These are phyloP conservation scores for Mythimna albipuncta DNA, from an alignment of 2,888 invertebrate genomes.

Conservation along the genomic window DNA sequence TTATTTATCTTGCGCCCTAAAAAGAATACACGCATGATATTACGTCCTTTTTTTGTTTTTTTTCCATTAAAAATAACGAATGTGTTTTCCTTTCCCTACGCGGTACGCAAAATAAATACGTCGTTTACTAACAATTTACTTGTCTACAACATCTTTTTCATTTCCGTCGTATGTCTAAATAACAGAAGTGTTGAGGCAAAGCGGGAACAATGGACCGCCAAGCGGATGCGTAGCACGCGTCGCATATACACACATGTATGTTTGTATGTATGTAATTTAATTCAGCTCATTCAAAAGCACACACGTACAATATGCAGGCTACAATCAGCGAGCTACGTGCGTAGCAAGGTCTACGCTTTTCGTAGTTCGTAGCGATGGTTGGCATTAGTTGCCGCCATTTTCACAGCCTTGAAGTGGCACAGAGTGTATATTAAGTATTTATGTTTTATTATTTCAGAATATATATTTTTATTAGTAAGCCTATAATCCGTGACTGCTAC, in stretches of 20 bases:
- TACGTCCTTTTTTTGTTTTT: neutral
- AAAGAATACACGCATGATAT: neutral
- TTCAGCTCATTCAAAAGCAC: constrained; percentile 56
- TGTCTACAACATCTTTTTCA: constrained; percentile 43
- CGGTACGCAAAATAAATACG: constrained; percentile 26
- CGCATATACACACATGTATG: constrained; percentile 3
- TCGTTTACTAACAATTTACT: constrained; percentile 29
- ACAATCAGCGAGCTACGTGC: constrained; percentile 56
- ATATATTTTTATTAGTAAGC: neutral
- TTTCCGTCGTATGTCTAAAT: constrained; percentile 50
- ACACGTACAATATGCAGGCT: constrained; percentile 46
- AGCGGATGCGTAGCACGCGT: constrained; percentile 56
- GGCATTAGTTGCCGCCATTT: neutral
- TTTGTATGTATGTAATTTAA: constrained; percentile 52
- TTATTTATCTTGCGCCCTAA: neutral
- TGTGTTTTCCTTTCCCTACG: neutral
- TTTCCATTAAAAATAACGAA: constrained; percentile 11
- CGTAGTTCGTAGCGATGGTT: constrained; percentile 23
- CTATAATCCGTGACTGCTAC: neutral
- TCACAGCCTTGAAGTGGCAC: neutral
- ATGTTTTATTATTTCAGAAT: neutral
- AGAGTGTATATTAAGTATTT: neutral
- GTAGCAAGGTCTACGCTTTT: constrained; percentile 42
- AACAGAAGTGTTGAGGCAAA: constrained; percentile 49
- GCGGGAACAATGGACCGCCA: constrained; percentile 42